These are phyloP conservation scores for Hyles euphorbiae DNA, from an alignment of 1,140 invertebrate species.

Conservation along the genomic window DNA sequence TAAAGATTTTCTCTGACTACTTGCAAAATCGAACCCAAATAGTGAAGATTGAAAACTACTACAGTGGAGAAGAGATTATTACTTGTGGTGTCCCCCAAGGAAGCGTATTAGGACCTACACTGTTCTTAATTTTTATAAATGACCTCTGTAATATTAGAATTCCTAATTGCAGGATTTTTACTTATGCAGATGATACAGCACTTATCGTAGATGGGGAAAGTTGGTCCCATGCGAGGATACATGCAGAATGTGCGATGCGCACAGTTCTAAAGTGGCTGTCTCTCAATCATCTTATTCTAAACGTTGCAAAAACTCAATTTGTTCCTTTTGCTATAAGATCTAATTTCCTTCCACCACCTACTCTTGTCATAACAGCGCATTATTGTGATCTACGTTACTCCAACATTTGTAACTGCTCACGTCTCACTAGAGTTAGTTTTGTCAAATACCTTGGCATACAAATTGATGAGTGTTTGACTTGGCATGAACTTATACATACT, in stretches of 20 bases:
- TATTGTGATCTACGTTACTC: background rate
- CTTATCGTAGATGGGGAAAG: constrained; percentile 8
- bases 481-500: constrained; percentile 6
- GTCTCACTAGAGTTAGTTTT: background rate
- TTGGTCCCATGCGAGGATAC: constrained; percentile 2
- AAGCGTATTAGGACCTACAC: constrained; percentile 3
- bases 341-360: background rate
- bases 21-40: background rate
- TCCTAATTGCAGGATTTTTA: constrained; percentile 8
- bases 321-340: constrained; percentile 7
- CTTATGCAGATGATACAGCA: constrained; percentile 16
- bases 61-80: background rate
- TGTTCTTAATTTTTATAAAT: constrained; percentile 6
- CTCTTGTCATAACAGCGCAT: constrained; percentile 5
- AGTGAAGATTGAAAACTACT: background rate
- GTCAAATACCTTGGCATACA: constrained; percentile 16
- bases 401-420: constrained; percentile 7
- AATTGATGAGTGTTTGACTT: constrained; percentile 8
- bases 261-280: constrained; percentile 8
- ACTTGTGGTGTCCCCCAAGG: background rate
- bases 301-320: constrained; percentile 12
- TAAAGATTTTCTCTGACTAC: background rate
- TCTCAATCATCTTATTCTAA: constrained; percentile 7
- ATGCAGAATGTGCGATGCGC: constrained; percentile 1
- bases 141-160: background rate